These are phyloP conservation scores for Punctoribates punctum DNA, from an alignment of 2,888 invertebrate genomes.

Conservation along the genomic window DNA sequence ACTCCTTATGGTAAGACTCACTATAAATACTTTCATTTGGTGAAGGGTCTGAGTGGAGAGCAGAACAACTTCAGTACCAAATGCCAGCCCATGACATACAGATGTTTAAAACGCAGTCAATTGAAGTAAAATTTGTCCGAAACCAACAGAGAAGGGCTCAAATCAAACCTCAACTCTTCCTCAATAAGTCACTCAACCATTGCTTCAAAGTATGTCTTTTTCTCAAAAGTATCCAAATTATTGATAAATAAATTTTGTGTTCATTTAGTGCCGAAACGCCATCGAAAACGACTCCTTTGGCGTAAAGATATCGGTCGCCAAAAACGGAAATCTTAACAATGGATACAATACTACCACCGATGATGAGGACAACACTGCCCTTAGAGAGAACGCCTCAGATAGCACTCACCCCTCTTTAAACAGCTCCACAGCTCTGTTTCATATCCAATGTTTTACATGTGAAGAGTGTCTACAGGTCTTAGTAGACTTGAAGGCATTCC, in stretches of 20 bases:
- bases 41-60: conserved; percentile 39
- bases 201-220: conserved; percentile 39
- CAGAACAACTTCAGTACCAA: conserved; percentile 39
- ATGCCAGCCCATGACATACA: conserved; percentile 42
- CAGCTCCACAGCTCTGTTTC: conserved; percentile 28
- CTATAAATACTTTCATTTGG: conserved; percentile 19
- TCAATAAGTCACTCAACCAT: conserved; percentile 19
- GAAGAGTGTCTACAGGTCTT: conserved; percentile 39
- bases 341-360: conserved; percentile 5
- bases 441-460: conserved; percentile 43
- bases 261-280: conserved; percentile 28
- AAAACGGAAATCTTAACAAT: not conserved
- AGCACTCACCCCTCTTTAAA: not conserved
- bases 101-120: conserved; percentile 30
- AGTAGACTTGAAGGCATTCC: conserved; percentile 43
- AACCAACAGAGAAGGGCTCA: conserved; percentile 36
- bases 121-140: conserved; percentile 39
- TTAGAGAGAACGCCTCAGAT: not conserved
- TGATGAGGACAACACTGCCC: conserved; percentile 13
- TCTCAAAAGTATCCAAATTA: not conserved
- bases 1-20: conserved; percentile 2
- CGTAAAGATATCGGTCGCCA: conserved; percentile 5
- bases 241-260: too few species aligned
- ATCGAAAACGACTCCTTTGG: conserved; percentile 24
- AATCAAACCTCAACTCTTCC: conserved; percentile 34